Base-by-base conservation (phyloP, 92 coral and sea anemone species). In the Paramuricea clavata region DNA sequence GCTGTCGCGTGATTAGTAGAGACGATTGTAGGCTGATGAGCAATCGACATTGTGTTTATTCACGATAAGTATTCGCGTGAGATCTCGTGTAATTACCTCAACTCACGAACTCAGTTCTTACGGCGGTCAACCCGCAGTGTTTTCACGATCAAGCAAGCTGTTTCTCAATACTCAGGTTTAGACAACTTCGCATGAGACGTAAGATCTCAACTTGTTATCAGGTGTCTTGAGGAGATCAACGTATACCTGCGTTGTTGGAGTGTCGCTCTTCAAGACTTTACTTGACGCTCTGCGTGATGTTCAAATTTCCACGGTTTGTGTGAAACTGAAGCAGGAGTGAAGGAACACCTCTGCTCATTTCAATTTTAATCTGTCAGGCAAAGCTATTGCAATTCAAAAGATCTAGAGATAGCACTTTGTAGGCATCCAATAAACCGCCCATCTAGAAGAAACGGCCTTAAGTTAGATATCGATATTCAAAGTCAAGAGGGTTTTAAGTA, bases 331-430 rank as follows among this genome's bases (percentile, higher is more conserved):
- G 84, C 73, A 59, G 65, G 72, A 61, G 52, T 61, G 64, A 26
- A 67, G 84, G 84, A 79, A 79, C 84, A 79, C 84, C 84, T 79
- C 84, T 79, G 65, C 59, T 76, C 82, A 76, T 76, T 76, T 76
- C 82, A 76, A 76, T 76, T 61, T 79, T 79, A 79, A 79, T 79
- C 84, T 79, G 72, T 57, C 72, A 79, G 84, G 70, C 84, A 79
- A 59, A 65, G 74, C n/a, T 61, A 27, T 49, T 61, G 49, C 65
- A 59, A 76, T 76, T 76, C 68, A 79, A 60, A 79, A 79, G 84
- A 79, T 79, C 44, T 54, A 79, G 12, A 79, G 84, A 79, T 79
- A 79, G 27, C 84, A 36, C 84, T 61, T 79, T 79, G 84, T 79
- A 23, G 64, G 21, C 57, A 43, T 42, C 21, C 72, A 12, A 41